Evolutionary conservation across 2,113 vertebrate genomes (phyloP).

Genomic region (Recurvirostra avosetta): DNA sequence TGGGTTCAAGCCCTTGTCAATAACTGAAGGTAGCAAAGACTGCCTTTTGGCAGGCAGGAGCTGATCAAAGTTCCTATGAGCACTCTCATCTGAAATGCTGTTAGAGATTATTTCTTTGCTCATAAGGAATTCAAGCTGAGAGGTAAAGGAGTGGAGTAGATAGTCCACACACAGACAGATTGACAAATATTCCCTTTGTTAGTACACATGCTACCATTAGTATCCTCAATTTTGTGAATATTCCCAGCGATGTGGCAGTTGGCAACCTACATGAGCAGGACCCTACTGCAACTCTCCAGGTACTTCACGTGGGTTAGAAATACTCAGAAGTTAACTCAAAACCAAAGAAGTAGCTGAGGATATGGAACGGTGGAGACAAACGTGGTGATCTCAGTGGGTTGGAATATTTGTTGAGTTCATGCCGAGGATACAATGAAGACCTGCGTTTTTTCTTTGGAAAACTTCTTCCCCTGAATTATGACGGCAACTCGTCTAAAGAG

Average conservation of each 20-base stretch:
- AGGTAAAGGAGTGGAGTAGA: neutral
- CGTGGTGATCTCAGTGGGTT: neutral
- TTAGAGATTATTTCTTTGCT: neutral
- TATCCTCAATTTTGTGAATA: neutral
- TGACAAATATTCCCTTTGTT: neutral
- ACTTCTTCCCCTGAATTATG: neutral
- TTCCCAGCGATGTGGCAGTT: neutral
- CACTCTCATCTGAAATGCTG: neutral
- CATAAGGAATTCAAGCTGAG: neutral
- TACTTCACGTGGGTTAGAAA: neutral
- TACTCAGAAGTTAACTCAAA: neutral
- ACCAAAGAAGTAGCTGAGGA: neutral
- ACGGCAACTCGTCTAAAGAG: neutral
- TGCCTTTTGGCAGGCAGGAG: neutral
- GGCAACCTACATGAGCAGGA: neutral
- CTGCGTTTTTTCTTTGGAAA: neutral
- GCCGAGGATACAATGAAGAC: neutral
- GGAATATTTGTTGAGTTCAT: neutral
- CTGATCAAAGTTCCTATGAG: neutral
- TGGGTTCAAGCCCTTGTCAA: neutral
- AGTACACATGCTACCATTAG: accelerated
- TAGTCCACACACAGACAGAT: neutral
- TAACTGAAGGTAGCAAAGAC: neutral
- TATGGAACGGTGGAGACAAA: neutral
- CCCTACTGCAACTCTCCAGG: neutral